phyloP scores from a whole-genome alignment of 2,888 invertebrate genomes.

The Strigamia crassipes region DNA sequence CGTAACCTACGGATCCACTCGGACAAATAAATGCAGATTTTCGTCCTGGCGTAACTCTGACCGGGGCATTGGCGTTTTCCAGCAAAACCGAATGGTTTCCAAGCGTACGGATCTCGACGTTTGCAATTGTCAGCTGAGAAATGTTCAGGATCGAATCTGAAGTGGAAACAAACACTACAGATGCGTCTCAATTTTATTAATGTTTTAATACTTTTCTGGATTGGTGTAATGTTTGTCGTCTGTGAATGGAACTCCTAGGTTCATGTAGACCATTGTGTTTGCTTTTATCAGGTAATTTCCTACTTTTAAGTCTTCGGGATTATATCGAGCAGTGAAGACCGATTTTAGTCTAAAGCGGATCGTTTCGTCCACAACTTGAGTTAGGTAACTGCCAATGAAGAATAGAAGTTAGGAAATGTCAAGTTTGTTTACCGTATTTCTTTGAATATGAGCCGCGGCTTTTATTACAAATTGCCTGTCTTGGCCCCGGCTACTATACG shows the following conservation, averaged over 20 bases:
- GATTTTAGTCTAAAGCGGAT: background rate
- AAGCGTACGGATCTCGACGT: background rate
- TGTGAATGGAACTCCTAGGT: background rate
- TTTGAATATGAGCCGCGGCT: no score
- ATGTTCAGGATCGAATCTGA: constrained; percentile 33
- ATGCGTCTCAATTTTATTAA: no score
- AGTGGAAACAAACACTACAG: no score
- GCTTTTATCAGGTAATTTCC: background rate
- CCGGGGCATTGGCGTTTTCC: constrained; percentile 35
- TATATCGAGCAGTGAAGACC: background rate
- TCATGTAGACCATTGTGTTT: background rate
- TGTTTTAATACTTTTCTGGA: background rate
- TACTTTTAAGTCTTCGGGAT: background rate
- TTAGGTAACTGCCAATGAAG: background rate
- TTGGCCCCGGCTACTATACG: no score
- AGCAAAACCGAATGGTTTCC: constrained; percentile 17
- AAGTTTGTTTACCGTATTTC: no score
- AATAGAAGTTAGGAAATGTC: no score
- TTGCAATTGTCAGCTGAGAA: background rate
- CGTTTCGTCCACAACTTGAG: background rate
- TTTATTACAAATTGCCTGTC: no score
- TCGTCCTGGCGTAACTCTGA: background rate
- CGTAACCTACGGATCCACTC: background rate
- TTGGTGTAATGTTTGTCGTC: background rate
- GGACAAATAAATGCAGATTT: background rate